Percentiles rank a stretch among this genome's conserved stretches.
phyloP scores from a whole-genome alignment of 2,888 invertebrate genomes.

The Mystacides longicornis region DNA sequence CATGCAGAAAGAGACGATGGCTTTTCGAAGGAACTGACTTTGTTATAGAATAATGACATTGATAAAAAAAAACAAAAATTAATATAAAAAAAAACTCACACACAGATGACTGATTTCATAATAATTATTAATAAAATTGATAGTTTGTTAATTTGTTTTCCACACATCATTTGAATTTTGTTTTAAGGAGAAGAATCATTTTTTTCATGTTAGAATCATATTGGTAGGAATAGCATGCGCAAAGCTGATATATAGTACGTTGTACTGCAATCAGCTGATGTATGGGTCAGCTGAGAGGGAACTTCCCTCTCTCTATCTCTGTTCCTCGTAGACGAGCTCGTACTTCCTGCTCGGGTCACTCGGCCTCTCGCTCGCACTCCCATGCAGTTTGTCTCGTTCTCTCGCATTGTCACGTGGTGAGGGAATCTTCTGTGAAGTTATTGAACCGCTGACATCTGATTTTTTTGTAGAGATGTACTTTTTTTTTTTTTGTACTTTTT shows the following conservation, averaged over 20 bases:
- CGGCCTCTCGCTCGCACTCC: not conserved
- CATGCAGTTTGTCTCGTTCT: not conserved
- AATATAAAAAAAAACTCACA: too few relatives aligned
- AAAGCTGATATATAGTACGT: not conserved
- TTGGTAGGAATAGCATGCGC: not conserved
- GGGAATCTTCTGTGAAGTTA: conserved; percentile 3
- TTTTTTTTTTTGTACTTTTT: conserved; percentile 3
- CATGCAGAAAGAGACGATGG: conserved; percentile 23
- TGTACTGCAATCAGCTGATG: conserved; percentile 12
- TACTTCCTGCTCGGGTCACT: conserved; percentile 1
- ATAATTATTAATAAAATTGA: not conserved
- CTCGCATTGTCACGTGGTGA: not conserved
- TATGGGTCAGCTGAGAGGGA: conserved; percentile 13
- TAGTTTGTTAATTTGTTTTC: not conserved
- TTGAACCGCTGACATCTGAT: conserved; percentile 7
- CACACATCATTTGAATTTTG: not conserved
- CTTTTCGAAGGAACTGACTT: not conserved
- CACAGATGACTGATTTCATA: not conserved
- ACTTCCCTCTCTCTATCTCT: not conserved
- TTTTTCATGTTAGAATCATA: not conserved
- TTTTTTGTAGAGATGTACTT: not conserved
- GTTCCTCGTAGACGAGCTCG: not conserved
- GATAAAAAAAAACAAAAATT: too few relatives aligned
- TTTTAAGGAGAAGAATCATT: not conserved
- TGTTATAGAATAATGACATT: too few relatives aligned